Conservation (phyloP, 2,797 vertebrate genomes). For the Emys orbicularis region DNA sequence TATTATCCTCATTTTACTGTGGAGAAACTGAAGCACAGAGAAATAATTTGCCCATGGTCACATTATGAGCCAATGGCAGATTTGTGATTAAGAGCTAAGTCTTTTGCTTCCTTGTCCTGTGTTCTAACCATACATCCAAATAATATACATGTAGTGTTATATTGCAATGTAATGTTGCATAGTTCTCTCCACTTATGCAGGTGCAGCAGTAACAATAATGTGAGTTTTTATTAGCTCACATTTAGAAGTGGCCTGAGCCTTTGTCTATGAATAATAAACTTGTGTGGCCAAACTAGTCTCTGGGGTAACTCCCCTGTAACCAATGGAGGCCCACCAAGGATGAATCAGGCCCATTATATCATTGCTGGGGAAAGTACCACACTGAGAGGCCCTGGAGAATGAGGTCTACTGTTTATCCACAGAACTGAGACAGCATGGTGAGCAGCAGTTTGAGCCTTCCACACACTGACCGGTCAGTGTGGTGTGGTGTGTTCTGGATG, state of each 20-base stretch:
- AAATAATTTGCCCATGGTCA: background rate
- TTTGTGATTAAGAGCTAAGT: background rate
- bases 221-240: background rate
- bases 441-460: background rate
- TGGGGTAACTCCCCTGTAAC: background rate
- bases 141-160: no score
- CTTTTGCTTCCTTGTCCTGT: background rate
- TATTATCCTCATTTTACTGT: constrained; percentile 30
- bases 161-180: background rate
- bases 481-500: background rate
- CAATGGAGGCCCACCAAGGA: background rate
- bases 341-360: background rate
- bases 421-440: background rate
- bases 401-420: background rate
- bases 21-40: constrained; percentile 26
- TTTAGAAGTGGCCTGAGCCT: background rate
- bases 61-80: background rate
- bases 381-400: background rate
- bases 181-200: background rate
- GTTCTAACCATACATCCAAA: background rate
- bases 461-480: no score
- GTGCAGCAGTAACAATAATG: background rate
- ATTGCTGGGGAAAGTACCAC: background rate
- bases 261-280: background rate
- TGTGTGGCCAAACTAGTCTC: background rate